Evolutionary conservation across 2,888 invertebrate genomes (phyloP), one percentile per base, ranked within the genome.

Genomic region (Dasypolia templi): DNA sequence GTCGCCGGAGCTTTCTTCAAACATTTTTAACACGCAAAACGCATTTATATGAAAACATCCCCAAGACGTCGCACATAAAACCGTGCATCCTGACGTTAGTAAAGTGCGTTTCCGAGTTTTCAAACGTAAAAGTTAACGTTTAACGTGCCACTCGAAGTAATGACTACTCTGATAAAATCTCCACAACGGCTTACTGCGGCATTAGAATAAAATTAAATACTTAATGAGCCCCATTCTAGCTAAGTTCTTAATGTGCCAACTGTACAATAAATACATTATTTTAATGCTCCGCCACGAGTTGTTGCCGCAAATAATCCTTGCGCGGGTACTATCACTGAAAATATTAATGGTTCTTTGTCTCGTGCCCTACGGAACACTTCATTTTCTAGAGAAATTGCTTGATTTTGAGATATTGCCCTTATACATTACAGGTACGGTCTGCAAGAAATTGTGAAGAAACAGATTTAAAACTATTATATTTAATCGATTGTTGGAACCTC

Each of bases 151-250:
- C 29, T 72, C 63, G 35, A 65, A 59, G 75, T 82, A 79, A 77
- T 75, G 83, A 77, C 56, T 82, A 76, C 62, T 68, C 53, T 85
- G 88, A 90, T 91, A 89, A 88, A 87, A 89, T 88, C 87, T 77
- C 73, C 77, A 75, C 74, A 73, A 75, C 70, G n/a, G 59, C 70
- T 56, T n/a, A 73, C 75, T 70, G 74, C 72, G 75, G 83, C 88
- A 85, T 90, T 91, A 89, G 90, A 88, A 90, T 93, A 92, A 93
- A 92, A 84, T 89, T 84, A 70, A 86, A 86, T 82, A 87, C 74
- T 89, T 92, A 91, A 93, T 88, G 89, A 87, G 75, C 83, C 9
- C 71, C 73, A 84, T 89, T 90, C 86, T 89, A 86, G 58, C 64
- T 81, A 76, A 78, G 86, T 86, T 85, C 84, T 89, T 89, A 89